Conservation (phyloP, 2,888 invertebrate species). For the Chloroclysta siterata region DNA sequence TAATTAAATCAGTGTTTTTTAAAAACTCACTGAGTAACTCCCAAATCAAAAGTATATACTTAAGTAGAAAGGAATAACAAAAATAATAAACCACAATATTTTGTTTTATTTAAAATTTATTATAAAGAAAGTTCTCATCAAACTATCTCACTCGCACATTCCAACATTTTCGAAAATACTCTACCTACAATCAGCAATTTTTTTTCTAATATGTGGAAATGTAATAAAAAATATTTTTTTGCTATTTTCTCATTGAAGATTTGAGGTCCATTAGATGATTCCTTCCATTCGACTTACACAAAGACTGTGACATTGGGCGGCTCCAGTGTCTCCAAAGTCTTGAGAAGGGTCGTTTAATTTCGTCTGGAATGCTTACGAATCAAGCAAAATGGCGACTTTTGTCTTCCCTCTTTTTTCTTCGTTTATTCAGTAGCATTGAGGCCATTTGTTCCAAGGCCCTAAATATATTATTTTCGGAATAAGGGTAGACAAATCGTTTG, state of each 20-base stretch:
- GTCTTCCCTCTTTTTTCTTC: conserved; percentile 10
- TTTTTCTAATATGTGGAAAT: no score
- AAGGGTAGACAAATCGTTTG: background rate
- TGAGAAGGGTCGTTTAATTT: conserved; percentile 28
- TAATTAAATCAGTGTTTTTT: no score
- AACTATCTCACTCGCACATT: no score
- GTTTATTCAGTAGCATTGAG: background rate
- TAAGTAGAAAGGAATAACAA: no score
- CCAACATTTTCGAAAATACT: no score
- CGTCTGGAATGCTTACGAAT: conserved; percentile 20
- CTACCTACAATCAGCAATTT: no score
- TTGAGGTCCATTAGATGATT: background rate
- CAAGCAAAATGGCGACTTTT: conserved; percentile 18
- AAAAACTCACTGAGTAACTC: no score
- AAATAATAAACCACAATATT: no score
- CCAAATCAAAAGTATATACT: no score
- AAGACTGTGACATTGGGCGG: background rate
- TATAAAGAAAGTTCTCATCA: no score
- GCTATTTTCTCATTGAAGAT: background rate
- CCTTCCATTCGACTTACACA: background rate
- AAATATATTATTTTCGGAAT: background rate
- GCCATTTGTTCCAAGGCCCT: background rate
- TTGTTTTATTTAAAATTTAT: no score
- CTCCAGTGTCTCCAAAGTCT: conserved; percentile 17
- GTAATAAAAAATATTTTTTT: no score